Base-by-base conservation (phyloP, 2,797 vertebrate genomes). In the Lepilemur septentrionalis region DNA sequence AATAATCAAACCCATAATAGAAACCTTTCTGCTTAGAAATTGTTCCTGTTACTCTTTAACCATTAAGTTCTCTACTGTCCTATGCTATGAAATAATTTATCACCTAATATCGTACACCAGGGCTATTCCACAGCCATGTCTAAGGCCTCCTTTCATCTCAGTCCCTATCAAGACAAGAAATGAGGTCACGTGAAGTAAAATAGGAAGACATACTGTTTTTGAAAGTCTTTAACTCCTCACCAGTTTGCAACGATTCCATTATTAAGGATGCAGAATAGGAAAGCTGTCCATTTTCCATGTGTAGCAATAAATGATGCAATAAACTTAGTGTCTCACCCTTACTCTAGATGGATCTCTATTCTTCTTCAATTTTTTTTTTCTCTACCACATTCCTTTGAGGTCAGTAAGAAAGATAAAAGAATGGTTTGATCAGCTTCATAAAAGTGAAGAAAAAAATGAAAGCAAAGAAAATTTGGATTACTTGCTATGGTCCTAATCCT, bases 371-470 rank as follows among this genome's bases (percentile, higher is more conserved):
- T 65, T 69, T 89, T 92, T 92, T 85, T 65, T 67, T 2, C 38
- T 82, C 73, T 11, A 78, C 50, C 20, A 35, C 28, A 94, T 85
- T 89, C 32, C 35, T 84, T 69, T 91, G 35, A 94, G 69, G 48
- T 93, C 80, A 93, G 20, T 46, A 84, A 73, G 94, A 87, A 84
- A 72, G 50, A 69, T 41, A 82, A 94, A 59, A 79, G 38, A 83
- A 95, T 32, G 17, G 20, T 73, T 80, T 94, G 67, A 76, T 80
- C 35, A 87, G 86, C 11, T 52, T 80, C 18, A 43, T 94, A 67
- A 91, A 94, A 90, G 9, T 25, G 28, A 96, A 79, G 46, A 59
- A 32, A 67, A 61, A 76, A 79, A 41, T 13, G 43, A 32, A 97
- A 69, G 41, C 20, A 72, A 75, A 76, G 20, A 35, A 78, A 81